A percentile compares a stretch with the other conserved stretches of the same genome.
Conservation (phyloP, 2,888 invertebrate genomes). For the Epirrita christyi region DNA sequence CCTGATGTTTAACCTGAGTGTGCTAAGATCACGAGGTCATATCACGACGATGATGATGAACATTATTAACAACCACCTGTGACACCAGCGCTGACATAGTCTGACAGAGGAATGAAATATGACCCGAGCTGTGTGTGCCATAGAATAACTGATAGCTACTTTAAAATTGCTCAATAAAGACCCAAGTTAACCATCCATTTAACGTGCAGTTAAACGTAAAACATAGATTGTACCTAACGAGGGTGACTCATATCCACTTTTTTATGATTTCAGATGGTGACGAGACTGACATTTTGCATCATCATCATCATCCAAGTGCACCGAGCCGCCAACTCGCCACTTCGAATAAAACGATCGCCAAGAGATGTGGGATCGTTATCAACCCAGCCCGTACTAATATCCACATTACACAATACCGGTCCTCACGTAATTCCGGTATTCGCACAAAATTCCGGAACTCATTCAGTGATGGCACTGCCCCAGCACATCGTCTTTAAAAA, state of each 20-base stretch:
- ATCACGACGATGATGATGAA: slow-evolving; percentile 6
- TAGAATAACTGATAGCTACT: too few relatives aligned
- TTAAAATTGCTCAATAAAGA: too few relatives aligned
- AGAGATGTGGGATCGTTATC: slow-evolving; percentile 24
- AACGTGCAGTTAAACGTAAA: too few relatives aligned
- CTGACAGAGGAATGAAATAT: slow-evolving; percentile 6
- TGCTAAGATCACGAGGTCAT: too few relatives aligned
- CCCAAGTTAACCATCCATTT: too few relatives aligned
- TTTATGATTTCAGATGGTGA: slow-evolving; percentile 57
- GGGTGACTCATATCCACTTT: background rate
- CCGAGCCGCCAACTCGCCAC: slow-evolving; percentile 44
- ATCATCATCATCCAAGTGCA: slow-evolving; percentile 46
- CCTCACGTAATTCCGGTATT: slow-evolving; percentile 21
- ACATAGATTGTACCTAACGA: too few relatives aligned
- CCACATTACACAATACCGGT: slow-evolving; percentile 31
- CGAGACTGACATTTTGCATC: slow-evolving; percentile 43
- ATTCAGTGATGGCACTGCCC: slow-evolving; percentile 21
- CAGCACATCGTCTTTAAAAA: slow-evolving; percentile 30
- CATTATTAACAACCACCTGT: slow-evolving; percentile 14
- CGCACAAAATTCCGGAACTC: slow-evolving; percentile 13
- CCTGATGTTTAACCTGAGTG: background rate
- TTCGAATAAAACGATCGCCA: slow-evolving; percentile 33
- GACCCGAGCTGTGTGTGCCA: too few relatives aligned
- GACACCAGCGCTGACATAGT: slow-evolving; percentile 7
- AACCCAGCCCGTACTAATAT: slow-evolving; percentile 31